A percentile compares a stretch with the other conserved stretches of the same genome.
phyloP scores from a whole-genome alignment of 30 jellyfish, hydroid and myxozoan genomes.

The Nemopilema nomurai region DNA sequence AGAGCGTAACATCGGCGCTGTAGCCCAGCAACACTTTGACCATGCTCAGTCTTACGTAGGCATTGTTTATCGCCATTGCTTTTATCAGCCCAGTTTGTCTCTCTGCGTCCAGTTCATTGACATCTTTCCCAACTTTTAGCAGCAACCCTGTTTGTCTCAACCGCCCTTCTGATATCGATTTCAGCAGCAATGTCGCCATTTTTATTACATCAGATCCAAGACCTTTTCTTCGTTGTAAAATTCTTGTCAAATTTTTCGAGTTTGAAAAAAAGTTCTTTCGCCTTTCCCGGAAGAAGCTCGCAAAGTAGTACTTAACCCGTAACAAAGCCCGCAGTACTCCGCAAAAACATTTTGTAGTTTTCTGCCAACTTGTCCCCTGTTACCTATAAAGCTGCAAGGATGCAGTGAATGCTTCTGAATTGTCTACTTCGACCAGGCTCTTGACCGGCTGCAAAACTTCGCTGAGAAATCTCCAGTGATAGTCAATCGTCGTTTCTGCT shows the following conservation, averaged over 20 bases:
- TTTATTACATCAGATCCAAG: not conserved
- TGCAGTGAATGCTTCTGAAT: no score
- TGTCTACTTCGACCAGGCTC: no score
- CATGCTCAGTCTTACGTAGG: slow-evolving; percentile 16
- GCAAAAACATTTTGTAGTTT: no score
- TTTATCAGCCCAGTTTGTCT: slow-evolving; percentile 49
- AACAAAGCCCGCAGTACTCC: no score
- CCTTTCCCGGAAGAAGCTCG: no score
- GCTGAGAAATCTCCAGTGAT: no score
- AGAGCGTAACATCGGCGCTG: slow-evolving; percentile 40
- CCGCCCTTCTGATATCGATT: slow-evolving; percentile 52
- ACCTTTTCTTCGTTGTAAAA: not conserved
- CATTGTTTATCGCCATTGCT: slow-evolving; percentile 45
- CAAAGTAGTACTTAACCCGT: no score
- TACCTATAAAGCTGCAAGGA: no score
- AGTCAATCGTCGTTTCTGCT: no score
- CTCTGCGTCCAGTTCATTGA: slow-evolving; percentile 5
- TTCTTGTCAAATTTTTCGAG: not conserved
- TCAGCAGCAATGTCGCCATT: slow-evolving; percentile 38
- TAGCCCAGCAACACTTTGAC: slow-evolving; percentile 14
- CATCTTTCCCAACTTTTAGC: slow-evolving; percentile 51
- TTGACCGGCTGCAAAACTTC: no score
- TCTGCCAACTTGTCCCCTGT: no score
- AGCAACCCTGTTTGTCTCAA: slow-evolving; percentile 42
- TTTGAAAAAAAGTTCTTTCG: no score